These are phyloP conservation scores for Xestia ashworthii DNA, from an alignment of 2,888 invertebrate species.

Conservation along the genomic window DNA sequence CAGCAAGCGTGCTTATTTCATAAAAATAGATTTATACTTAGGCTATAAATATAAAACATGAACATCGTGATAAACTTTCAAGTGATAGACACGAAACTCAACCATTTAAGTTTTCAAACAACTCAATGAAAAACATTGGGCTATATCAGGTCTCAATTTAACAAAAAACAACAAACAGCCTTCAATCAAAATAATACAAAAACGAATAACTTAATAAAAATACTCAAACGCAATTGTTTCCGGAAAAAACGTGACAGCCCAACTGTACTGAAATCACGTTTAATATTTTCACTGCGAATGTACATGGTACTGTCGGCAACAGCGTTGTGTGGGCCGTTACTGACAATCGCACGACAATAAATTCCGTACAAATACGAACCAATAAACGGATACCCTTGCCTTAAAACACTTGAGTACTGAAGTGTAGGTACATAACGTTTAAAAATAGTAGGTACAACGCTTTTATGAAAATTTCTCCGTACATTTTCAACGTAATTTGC, in stretches of 20 bases:
- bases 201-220: conserved; percentile 36
- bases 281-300: conserved; percentile 64
- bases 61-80: conserved; percentile 2
- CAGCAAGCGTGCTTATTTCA: conserved; percentile 4
- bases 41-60: conserved; percentile 1
- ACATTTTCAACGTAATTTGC: conserved; percentile 37
- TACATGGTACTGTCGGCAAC: conserved; percentile 65
- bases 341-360: conserved; percentile 62
- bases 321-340: conserved; percentile 64
- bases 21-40: conserved; percentile 27
- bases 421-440: conserved; percentile 40
- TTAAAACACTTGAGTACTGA: conserved; percentile 38
- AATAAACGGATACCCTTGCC: conserved; percentile 50
- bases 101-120: neutral
- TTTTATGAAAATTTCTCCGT: conserved; percentile 27
- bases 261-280: conserved; percentile 64
- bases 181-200: conserved; percentile 21
- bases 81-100: neutral
- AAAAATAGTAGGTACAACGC: conserved; percentile 49
- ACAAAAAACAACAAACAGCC: conserved; percentile 4
- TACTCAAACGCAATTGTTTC: conserved; percentile 39
- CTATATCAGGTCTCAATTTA: neutral
- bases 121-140: neutral
- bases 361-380: conserved; percentile 53
- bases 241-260: conserved; percentile 58